Evolutionary conservation across 2,113 vertebrate genomes (phyloP), one percentile per base, ranked within the genome.

Genomic region (Bucco capensis): DNA sequence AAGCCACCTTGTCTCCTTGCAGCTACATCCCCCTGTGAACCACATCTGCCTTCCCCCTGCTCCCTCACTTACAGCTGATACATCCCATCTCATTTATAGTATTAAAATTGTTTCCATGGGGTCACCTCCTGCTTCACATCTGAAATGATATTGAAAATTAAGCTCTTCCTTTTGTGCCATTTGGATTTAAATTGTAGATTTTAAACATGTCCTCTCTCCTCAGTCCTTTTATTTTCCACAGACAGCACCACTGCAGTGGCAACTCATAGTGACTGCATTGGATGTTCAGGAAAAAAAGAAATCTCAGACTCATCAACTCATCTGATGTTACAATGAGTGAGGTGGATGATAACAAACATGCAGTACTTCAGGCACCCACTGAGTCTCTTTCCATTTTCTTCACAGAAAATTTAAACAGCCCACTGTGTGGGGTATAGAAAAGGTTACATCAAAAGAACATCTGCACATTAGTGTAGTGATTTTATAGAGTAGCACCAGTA

Each of bases 341-440:
- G 67, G 46, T 23, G 50, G 74, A 54, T 83, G 58, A 80, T 54
- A 76, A 62, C 44, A 89, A 93, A 76, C 33, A 47, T 4, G 6
- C n/a, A 33, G 17, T 28, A 38, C 64, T 78, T 89, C 42, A 33
- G 67, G 53, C 65, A 74, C 94, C 92, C 42, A 53, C 53, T n/a
- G 83, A 72, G 60, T 75, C 61, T 81, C 72, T 53, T 81, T 57
- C 71, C 62, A 66, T 89, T 91, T 93, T 86, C 90, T 92, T 92
- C 89, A 54, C 44, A 81, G 76, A 72, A 76, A 92, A 79, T 31
- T 72, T 79, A 46, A 86, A 56, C 17, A 35, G 21, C 71, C 82
- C 1, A 2, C 83, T 72, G 67, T 27, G 37, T 38, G 16, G 66
- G 71, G 57, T 50, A 28, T 28, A 54, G 50, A 89, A 90, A 89